Evolutionary conservation across 2,113 vertebrate genomes (phyloP), one percentile per base, ranked within the genome.

Genomic region (Poeciliopsis prolifica): DNA sequence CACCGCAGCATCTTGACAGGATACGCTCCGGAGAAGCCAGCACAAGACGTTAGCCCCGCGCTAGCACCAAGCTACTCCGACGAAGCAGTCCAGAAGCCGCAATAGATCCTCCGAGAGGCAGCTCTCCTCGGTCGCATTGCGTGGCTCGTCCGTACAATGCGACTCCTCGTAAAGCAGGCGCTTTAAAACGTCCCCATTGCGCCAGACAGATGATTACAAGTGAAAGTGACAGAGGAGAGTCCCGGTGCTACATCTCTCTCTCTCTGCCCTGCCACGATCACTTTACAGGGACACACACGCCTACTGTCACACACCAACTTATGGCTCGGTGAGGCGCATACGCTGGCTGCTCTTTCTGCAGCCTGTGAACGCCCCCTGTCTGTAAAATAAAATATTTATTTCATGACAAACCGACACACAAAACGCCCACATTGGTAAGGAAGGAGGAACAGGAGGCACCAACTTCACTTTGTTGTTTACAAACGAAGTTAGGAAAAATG

Each of bases 1-100:
- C 97, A 98, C 86, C 97, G 97, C 86, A 96, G 94, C 96, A 98
- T 97, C 94, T 95, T 95, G 62, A 65, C 75, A 62, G 61, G 77
- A 79, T 74, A 51, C 40, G 80, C 42, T 71, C 65, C 4, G 85
- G 85, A 48, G 44, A 83, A 81, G 87, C 84, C 88, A 75, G 86
- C 86, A 64, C 83, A 58, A 67, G 88, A 42, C 78, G 89, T 89
- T 94, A 91, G 92, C 91, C 28, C 80, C 13, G 35, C 71, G 88
- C 90, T 93, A 93, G 92, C 92, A 87, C 90, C 90, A 70, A 92
- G 92, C 90, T 91, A 86, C 87, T 92, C 86, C 86, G 60, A 75
- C 72, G 77, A 88, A 86, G 89, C 70, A 80, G 85, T 82, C 78
- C 84, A 72, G 71, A 79, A 90, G 28, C 89, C 90, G 86, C 17